phyloP scores from a whole-genome alignment of 2,888 invertebrate genomes.

The Sphaerophoria taeniata region DNA sequence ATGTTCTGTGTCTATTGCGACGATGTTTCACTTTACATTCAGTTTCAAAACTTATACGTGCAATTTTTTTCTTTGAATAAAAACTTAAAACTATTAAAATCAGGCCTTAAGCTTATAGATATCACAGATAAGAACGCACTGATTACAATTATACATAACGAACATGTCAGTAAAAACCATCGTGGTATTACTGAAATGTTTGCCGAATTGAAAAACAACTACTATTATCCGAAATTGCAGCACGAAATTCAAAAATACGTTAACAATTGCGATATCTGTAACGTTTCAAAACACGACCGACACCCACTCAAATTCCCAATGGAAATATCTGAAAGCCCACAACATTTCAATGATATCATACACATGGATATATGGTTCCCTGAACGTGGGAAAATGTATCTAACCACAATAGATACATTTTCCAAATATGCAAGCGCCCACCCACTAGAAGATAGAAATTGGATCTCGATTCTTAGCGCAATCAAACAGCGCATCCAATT shows the following conservation, averaged over 20 bases:
- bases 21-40: background rate
- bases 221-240: background rate
- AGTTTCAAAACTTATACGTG: background rate
- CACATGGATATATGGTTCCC: background rate
- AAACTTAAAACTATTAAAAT: constrained; percentile 9
- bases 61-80: constrained; percentile 1
- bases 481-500: background rate
- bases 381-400: background rate
- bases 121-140: constrained; percentile 17
- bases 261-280: background rate
- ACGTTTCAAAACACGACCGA: background rate
- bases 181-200: background rate
- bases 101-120: background rate
- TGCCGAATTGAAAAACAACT: background rate
- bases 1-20: background rate
- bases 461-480: background rate
- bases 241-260: background rate
- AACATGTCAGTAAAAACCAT: constrained; percentile 2
- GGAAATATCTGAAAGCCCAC: background rate
- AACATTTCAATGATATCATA: background rate
- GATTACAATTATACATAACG: constrained; percentile 3
- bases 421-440: background rate
- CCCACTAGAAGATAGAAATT: background rate
- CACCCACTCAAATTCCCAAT: background rate
- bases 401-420: background rate